Evolutionary conservation across 1,140 invertebrate species (phyloP), one percentile per base, ranked within the genome.

Genomic region (Ylistrum balloti): DNA sequence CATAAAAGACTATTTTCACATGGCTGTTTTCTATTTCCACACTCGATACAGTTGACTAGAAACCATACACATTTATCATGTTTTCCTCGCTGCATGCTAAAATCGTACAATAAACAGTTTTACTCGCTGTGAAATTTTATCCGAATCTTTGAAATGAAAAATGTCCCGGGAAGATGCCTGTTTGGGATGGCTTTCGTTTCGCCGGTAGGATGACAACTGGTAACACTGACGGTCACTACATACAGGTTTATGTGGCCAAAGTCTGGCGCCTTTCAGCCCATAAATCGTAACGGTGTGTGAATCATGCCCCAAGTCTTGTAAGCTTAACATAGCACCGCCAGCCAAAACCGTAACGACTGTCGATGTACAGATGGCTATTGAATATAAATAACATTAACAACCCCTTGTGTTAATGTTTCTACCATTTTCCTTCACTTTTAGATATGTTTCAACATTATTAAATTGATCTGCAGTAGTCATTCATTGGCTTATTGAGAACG

Each of bases 91-190:
- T 28, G 56, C 56, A 74, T 74, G 56, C 56, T 74, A 28, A n/a
- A 74, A 74, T n/a, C 22, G 5, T 74, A 74, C 56, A 74, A 74
- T 74, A 74, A 74, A 74, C 56, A 74, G 56, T 74, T 74, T 38
- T n/a, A 74, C 56, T 74, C 56, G 56, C 56, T 74, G 56, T 74
- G 56, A 74, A 74, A 74, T 74, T 74, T 74, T 74, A 74, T 74
- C 56, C 56, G 22, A n/a, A 22, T 74, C 56, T 74, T 74, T 74
- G 56, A 74, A 74, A 74, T 74, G 56, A 74, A 74, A 28, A 74
- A 74, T 74, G n/a, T 74, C 56, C 56, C 56, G 56, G 56, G 56
- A 74, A 74, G 56, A n/a, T 17, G 15, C 56, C 56, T 74, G 56
- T 74, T 74, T 74, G 56, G 56, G 56, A 74, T 74, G 56, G 56